These are phyloP conservation scores for Hyperoodon ampullatus DNA, from an alignment of 2,113 vertebrate genomes.

Conservation along the genomic window DNA sequence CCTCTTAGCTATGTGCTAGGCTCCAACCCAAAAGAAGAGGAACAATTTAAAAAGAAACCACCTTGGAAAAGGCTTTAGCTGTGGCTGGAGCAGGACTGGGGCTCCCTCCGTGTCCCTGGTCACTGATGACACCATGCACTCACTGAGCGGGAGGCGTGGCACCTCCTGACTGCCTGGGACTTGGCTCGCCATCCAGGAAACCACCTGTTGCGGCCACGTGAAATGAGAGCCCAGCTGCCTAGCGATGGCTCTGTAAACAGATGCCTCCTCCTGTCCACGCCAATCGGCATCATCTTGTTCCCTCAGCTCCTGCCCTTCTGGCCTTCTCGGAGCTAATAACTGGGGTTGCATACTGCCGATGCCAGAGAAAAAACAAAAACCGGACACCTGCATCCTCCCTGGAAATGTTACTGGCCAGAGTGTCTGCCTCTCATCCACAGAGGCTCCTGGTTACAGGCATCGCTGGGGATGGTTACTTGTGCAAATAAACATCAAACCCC, in stretches of 20 bases:
- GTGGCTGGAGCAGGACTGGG: accelerated
- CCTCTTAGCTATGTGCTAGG: not conserved
- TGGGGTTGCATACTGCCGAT: accelerated
- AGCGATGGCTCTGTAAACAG: not conserved
- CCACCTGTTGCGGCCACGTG: not conserved
- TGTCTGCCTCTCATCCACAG: not conserved
- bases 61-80: not conserved
- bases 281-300: not conserved
- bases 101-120: not conserved
- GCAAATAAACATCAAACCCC: not conserved
- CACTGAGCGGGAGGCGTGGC: not conserved
- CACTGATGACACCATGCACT: not conserved
- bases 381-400: not conserved
- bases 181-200: not conserved
- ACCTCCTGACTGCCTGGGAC: not conserved
- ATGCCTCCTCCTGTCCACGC: not conserved
- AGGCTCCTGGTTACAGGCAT: not conserved
- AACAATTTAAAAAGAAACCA: not conserved
- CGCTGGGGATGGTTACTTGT: not conserved
- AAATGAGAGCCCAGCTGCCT: not conserved
- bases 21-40: not conserved
- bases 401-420: not conserved
- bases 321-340: not conserved
- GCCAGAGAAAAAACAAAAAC: not conserved
- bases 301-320: not conserved